Base-by-base conservation (phyloP, 2,888 invertebrate genomes). In the Trichopoda pennipes region DNA sequence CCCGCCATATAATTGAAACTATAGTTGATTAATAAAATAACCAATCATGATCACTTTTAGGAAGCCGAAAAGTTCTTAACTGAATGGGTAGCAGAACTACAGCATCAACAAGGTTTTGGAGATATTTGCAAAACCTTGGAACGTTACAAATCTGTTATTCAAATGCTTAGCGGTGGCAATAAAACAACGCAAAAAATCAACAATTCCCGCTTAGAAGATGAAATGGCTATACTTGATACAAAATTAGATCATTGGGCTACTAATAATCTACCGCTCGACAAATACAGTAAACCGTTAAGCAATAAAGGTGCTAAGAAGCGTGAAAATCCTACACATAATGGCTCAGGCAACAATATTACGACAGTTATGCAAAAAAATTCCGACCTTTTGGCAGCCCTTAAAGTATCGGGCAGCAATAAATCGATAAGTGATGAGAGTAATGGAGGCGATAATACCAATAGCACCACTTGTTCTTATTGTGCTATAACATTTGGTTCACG, bases 41-140 rank as follows among this genome's bases (percentile, higher is more conserved):
- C 28, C 6, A n/a, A 28, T 28, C 6, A 28, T 4, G 7, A 28
- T 28, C 28, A 28, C 28, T 63, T 73, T 17, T 64, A 91, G 87
- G 93, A 93, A 89, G 93, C 93, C 74, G 93, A 93, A 89, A 90
- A 92, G 82, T 92, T 92, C 64, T 91, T 92, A 51, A 91, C 91
- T 86, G 93, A 93, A 87, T 93, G 93, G 93, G 91, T 93, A 78
- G 89, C 91, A 44, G 90, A 92, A 80, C 86, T 90, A 49, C 89
- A 88, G 77, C 88, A 88, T 42, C 90, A 90, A 56, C 90, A 90
- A 82, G 90, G 88, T 35, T 91, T 90, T 84, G 87, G 91, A 69
- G 93, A 93, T 87, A 92, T 92, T 80, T 90, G 92, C 74, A 92
- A 92, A 86, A 91, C 92, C 58, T 88, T 93, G 63, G 93, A 93